These are phyloP conservation scores for Philotrypesis tridentata DNA, from an alignment of 1,140 invertebrate genomes.

Conservation along the genomic window DNA sequence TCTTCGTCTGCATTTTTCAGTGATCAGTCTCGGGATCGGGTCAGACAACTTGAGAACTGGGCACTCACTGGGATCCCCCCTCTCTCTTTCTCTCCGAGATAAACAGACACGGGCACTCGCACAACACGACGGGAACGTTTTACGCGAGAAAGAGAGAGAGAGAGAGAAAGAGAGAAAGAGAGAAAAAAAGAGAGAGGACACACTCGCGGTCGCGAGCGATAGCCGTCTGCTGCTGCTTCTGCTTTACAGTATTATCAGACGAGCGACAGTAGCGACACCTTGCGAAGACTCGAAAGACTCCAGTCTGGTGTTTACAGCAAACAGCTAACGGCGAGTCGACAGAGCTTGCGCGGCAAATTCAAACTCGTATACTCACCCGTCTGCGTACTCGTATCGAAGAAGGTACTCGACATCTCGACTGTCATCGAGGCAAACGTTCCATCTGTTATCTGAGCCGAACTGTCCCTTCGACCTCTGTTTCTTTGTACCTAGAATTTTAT, in stretches of 20 bases:
- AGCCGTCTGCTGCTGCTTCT: neutral
- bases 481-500: conserved; percentile 67
- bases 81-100: neutral
- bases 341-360: too few relatives aligned
- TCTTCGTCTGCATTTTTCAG: neutral
- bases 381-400: conserved; percentile 94
- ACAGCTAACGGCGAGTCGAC: too few relatives aligned
- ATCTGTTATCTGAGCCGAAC: conserved; percentile 91
- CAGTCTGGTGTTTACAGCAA: too few relatives aligned
- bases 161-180: too few relatives aligned
- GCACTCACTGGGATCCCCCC: neutral
- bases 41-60: neutral
- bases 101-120: neutral
- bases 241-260: neutral
- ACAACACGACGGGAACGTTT: neutral
- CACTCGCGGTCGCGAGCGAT: neutral
- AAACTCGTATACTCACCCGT: conserved; percentile 87
- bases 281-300: neutral
- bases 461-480: conserved; percentile 87
- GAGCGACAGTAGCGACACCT: neutral
- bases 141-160: too few relatives aligned
- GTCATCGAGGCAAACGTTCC: conserved; percentile 95
- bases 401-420: conserved; percentile 91
- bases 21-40: neutral
- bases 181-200: neutral